These are phyloP conservation scores for Drosophila kikkawai DNA, from an alignment of 1,140 invertebrate genomes.

Conservation along the genomic window DNA sequence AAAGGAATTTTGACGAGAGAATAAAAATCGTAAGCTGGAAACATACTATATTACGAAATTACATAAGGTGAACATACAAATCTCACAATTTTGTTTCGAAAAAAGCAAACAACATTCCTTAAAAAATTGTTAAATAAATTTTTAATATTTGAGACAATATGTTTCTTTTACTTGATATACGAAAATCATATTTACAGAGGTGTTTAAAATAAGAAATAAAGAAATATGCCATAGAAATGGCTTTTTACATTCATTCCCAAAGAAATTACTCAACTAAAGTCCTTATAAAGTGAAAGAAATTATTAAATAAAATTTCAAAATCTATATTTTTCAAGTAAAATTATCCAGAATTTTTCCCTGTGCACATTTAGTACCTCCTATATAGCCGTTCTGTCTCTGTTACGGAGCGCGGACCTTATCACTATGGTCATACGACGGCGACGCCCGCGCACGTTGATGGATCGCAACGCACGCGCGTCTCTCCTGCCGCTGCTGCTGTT, in stretches of 20 bases:
- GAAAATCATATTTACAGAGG: too few species aligned
- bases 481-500: conserved; percentile 56
- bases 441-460: conserved; percentile 80
- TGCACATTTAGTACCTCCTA: conserved; percentile 21
- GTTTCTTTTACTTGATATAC: too few species aligned
- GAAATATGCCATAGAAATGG: too few species aligned
- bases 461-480: conserved; percentile 75
- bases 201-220: too few species aligned
- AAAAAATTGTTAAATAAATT: too few species aligned
- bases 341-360: background rate
- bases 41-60: too few species aligned
- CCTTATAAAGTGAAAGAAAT: background rate
- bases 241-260: background rate
- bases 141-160: too few species aligned
- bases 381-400: conserved; percentile 39
- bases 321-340: background rate
- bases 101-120: too few species aligned
- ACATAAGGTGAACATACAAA: too few species aligned
- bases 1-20: background rate
- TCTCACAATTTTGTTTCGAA: too few species aligned
- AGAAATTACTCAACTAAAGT: background rate
- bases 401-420: conserved; percentile 51
- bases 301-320: background rate
- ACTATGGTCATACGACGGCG: conserved; percentile 55
- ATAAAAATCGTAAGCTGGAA: too few species aligned